Evolutionary conservation across 1,140 invertebrate genomes (phyloP).

Genomic region (Bilobella aurantiaca): DNA sequence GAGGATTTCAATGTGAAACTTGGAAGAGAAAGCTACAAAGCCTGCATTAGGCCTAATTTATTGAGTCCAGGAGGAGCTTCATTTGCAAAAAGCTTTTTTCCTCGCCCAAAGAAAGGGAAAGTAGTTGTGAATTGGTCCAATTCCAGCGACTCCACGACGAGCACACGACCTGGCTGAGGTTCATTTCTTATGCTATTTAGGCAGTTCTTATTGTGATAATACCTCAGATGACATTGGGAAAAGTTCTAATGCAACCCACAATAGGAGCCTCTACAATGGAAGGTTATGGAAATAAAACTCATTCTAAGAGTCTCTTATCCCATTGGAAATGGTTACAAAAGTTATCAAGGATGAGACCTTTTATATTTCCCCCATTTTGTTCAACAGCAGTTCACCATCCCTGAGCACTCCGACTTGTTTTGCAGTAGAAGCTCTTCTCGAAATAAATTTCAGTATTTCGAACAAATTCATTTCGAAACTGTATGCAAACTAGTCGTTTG

Average conservation of each 20-base stretch:
- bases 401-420: too few species aligned
- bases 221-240: background rate
- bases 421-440: too few species aligned
- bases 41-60: conserved; percentile 36
- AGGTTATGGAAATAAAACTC: background rate
- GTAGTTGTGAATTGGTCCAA: background rate
- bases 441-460: too few species aligned
- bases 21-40: too few species aligned
- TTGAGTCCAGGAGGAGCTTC: conserved; percentile 30
- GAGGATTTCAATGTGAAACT: too few species aligned
- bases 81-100: conserved; percentile 28
- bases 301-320: background rate
- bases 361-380: too few species aligned
- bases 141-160: background rate
- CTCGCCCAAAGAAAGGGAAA: background rate
- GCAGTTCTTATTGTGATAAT: background rate
- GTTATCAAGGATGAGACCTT: too few species aligned
- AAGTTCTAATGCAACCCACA: background rate
- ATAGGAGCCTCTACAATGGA: background rate
- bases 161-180: background rate
- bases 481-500: too few species aligned
- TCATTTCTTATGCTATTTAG: background rate
- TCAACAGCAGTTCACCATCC: too few species aligned
- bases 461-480: too few species aligned
- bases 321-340: background rate